phyloP scores from a whole-genome alignment of 1,140 invertebrate species.

The Ceratina australensis region DNA sequence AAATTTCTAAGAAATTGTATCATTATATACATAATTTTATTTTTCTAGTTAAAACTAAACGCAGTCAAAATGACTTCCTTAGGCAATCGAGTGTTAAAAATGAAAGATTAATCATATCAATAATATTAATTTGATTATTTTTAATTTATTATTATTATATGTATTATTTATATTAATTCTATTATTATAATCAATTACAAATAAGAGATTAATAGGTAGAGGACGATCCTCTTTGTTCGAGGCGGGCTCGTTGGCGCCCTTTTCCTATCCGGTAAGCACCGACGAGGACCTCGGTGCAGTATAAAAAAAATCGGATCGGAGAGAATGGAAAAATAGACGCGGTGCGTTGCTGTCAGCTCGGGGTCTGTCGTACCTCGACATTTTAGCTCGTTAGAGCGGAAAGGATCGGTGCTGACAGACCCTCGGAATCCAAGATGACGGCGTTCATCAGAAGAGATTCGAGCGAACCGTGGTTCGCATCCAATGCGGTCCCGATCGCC shows the following conservation, averaged over 20 bases:
- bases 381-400: constrained; percentile 41
- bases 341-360: constrained; percentile 19
- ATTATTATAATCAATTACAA: background rate
- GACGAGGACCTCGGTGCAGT: background rate
- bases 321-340: background rate
- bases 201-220: background rate
- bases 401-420: constrained; percentile 39
- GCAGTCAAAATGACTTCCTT: no score
- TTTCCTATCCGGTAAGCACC: constrained; percentile 1
- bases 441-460: constrained; percentile 27
- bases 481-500: background rate
- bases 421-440: constrained; percentile 17
- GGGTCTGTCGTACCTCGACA: background rate
- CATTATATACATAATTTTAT: no score
- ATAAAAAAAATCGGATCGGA: background rate
- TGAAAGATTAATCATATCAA: no score
- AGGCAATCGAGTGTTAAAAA: no score
- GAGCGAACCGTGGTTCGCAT: background rate
- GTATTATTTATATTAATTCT: no score
- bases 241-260: background rate
- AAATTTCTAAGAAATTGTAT: no score
- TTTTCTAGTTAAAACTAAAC: no score
- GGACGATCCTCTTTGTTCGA: background rate
- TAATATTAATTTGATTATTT: no score
- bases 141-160: no score